These are phyloP conservation scores for Orthonyx spaldingii DNA, from an alignment of 2,113 vertebrate species.

Conservation along the genomic window DNA sequence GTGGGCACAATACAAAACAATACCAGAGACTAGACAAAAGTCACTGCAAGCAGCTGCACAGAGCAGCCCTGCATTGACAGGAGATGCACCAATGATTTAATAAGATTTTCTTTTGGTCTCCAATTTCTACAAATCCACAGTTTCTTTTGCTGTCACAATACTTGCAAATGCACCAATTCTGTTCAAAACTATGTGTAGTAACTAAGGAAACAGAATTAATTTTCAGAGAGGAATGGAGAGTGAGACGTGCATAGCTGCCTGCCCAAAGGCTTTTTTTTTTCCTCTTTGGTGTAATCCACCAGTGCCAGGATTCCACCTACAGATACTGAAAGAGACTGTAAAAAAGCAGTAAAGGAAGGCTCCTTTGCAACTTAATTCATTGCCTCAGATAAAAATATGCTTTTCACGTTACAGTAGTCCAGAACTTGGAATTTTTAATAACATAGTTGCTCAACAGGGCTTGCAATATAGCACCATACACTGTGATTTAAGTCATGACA, in stretches of 20 bases:
- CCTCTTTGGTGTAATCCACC: not conserved
- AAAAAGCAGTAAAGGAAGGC: not conserved
- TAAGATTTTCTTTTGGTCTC: constrained; percentile 32
- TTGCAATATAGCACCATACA: not conserved
- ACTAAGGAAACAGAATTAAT: constrained; percentile 63
- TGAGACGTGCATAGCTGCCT: not conserved
- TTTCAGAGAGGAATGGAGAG: constrained; percentile 46
- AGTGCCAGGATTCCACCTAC: not conserved
- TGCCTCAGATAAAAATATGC: not conserved
- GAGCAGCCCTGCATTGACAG: constrained; percentile 27
- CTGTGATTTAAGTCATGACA: not conserved
- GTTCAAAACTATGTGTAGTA: constrained; percentile 56
- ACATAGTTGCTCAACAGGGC: not conserved
- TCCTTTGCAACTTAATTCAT: not conserved
- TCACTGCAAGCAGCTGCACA: not conserved
- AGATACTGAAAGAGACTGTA: not conserved
- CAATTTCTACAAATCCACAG: constrained; percentile 41
- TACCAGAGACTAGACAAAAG: not conserved
- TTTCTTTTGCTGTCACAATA: constrained; percentile 49
- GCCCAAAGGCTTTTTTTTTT: not conserved
- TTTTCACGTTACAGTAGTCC: not conserved
- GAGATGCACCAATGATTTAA: constrained; percentile 33
- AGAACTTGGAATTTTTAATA: not conserved
- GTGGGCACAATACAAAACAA: rapidly evolving
- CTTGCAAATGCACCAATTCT: constrained; percentile 50